Percentiles rank a stretch among this genome's conserved stretches.
phyloP scores from a whole-genome alignment of 2,797 vertebrate genomes.

The Chanos chanos region DNA sequence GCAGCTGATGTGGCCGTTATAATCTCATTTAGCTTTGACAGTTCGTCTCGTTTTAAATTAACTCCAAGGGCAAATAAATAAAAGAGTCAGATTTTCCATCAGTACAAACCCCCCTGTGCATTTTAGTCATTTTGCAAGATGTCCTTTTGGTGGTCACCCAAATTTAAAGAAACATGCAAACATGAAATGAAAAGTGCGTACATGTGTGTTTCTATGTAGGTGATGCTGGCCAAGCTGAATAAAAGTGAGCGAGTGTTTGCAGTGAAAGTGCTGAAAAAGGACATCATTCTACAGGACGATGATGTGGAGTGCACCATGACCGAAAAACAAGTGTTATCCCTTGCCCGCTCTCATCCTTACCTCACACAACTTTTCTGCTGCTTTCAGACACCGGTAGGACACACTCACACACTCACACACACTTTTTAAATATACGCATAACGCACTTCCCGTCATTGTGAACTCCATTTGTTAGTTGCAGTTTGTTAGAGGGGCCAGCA shows the following conservation, averaged over 20 bases:
- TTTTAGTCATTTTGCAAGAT: too few species aligned
- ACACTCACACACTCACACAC: slow-evolving; percentile 5
- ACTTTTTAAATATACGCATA: too few species aligned
- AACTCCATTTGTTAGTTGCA: too few species aligned
- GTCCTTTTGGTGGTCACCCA: too few species aligned
- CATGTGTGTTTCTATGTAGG: slow-evolving; percentile 64
- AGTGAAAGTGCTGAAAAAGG: slow-evolving; percentile 95
- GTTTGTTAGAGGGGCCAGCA: too few species aligned
- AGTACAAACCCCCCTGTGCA: too few species aligned
- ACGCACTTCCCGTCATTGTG: too few species aligned
- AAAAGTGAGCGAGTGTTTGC: slow-evolving; percentile 82
- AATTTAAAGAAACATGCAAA: too few species aligned
- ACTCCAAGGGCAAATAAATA: too few species aligned
- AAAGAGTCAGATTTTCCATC: too few species aligned
- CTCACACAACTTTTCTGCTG: slow-evolving; percentile 96
- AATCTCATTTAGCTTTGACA: not conserved
- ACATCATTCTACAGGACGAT: slow-evolving; percentile 95
- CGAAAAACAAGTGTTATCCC: slow-evolving; percentile 89
- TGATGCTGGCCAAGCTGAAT: slow-evolving; percentile 90
- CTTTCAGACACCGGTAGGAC: slow-evolving; percentile 89
- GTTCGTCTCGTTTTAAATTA: not conserved
- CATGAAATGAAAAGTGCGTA: too few species aligned
- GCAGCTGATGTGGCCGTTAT: not conserved
- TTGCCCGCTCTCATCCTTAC: slow-evolving; percentile 90
- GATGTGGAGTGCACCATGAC: slow-evolving; percentile 98